These are phyloP conservation scores for Schizaphis graminum DNA, from an alignment of 2,888 invertebrate species.

Conservation along the genomic window DNA sequence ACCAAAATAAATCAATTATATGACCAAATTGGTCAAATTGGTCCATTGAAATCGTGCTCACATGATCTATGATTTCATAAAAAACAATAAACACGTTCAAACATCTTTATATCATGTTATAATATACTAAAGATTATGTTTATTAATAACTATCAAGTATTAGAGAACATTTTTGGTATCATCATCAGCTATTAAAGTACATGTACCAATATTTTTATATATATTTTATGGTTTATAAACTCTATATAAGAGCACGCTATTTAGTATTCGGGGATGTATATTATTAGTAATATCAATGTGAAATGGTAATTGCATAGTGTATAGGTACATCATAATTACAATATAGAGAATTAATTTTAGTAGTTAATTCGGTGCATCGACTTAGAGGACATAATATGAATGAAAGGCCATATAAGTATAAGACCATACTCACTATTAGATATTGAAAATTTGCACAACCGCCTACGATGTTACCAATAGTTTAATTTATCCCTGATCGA, in stretches of 20 bases:
- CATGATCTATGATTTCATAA: background rate
- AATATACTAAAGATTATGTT: no score
- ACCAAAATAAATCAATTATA: no score
- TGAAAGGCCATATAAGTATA: background rate
- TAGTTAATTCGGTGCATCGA: slow-evolving; percentile 10
- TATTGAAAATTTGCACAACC: background rate
- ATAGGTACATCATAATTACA: background rate
- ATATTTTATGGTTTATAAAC: background rate
- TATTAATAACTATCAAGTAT: background rate
- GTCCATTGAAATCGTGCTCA: background rate
- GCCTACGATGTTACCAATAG: no score
- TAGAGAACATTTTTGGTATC: background rate
- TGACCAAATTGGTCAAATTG: no score
- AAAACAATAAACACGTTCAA: background rate
- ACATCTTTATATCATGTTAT: no score
- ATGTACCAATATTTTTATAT: background rate
- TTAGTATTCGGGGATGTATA: background rate
- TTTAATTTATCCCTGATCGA: no score
- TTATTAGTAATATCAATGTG: background rate
- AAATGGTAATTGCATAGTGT: background rate
- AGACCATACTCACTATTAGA: background rate
- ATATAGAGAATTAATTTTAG: background rate
- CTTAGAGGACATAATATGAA: background rate
- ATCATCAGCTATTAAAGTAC: background rate
- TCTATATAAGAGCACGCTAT: background rate